Evolutionary conservation across 2,797 vertebrate genomes (phyloP).

Genomic region (Neopelma chrysocephalum): DNA sequence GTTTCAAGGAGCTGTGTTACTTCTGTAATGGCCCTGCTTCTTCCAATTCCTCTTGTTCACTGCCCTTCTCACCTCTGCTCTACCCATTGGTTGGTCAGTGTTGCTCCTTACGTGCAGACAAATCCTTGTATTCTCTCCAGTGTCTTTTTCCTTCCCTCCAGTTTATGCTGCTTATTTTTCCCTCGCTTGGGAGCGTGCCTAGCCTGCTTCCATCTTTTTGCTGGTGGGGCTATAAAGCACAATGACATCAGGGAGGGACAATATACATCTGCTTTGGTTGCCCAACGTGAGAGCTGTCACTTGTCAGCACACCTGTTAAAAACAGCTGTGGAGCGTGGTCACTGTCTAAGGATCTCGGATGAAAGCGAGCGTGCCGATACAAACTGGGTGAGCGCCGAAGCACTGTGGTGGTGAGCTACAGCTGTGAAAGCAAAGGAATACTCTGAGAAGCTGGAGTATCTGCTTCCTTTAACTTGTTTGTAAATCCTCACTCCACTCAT

Average conservation of each 20-base stretch:
- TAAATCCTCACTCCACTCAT: neutral
- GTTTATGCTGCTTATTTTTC: neutral
- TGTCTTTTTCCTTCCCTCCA: neutral
- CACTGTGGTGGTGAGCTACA: neutral
- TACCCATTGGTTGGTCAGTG: neutral
- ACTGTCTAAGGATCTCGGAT: neutral
- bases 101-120: neutral
- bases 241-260: neutral
- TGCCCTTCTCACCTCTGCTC: neutral
- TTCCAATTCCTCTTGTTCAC: neutral
- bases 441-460: neutral
- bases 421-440: neutral
- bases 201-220: neutral
- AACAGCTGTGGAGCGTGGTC: fast-evolving
- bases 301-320: neutral
- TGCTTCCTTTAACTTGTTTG: neutral
- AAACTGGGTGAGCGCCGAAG: neutral
- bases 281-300: fast-evolving
- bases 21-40: neutral
- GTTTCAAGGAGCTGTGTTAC: neutral
- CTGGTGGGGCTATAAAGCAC: neutral
- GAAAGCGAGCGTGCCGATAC: fast-evolving
- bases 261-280: neutral
- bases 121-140: neutral
- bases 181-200: fast-evolving